Conservation (phyloP, 2,888 invertebrate species). For the Podotricha telesiphe region DNA sequence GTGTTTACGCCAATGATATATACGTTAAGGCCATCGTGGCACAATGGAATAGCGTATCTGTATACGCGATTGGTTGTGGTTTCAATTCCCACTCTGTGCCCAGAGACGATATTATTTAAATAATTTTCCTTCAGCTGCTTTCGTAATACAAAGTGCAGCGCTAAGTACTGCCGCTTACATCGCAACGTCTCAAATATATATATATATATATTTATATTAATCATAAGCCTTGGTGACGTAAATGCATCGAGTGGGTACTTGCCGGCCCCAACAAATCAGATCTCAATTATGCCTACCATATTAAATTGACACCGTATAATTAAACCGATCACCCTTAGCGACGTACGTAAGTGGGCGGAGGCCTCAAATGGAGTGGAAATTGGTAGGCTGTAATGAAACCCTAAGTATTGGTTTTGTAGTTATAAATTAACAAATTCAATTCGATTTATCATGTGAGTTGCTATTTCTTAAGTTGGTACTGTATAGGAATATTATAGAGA, state of each 20-base stretch:
- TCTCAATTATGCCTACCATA: slow-evolving; percentile 28
- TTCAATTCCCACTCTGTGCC: too few relatives aligned
- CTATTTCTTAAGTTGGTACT: too few relatives aligned
- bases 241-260: slow-evolving; percentile 22
- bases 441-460: neutral
- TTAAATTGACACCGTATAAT: slow-evolving; percentile 31
- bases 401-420: neutral
- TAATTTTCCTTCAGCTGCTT: too few relatives aligned
- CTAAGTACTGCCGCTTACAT: too few relatives aligned
- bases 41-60: too few relatives aligned
- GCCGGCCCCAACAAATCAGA: slow-evolving; percentile 5
- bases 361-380: slow-evolving; percentile 20
- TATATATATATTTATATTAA: slow-evolving; percentile 14
- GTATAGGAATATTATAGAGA: too few relatives aligned
- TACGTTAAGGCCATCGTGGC: too few relatives aligned
- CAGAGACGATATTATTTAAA: too few relatives aligned
- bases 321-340: slow-evolving; percentile 19
- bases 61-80: too few relatives aligned
- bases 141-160: too few relatives aligned
- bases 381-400: neutral
- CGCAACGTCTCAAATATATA: neutral
- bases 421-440: neutral
- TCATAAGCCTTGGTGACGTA: slow-evolving; percentile 16
- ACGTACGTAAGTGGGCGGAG: slow-evolving; percentile 15
- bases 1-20: too few relatives aligned